Evolutionary conservation across 2,888 invertebrate species (phyloP).

Genomic region (Odontocolon sp.): DNA sequence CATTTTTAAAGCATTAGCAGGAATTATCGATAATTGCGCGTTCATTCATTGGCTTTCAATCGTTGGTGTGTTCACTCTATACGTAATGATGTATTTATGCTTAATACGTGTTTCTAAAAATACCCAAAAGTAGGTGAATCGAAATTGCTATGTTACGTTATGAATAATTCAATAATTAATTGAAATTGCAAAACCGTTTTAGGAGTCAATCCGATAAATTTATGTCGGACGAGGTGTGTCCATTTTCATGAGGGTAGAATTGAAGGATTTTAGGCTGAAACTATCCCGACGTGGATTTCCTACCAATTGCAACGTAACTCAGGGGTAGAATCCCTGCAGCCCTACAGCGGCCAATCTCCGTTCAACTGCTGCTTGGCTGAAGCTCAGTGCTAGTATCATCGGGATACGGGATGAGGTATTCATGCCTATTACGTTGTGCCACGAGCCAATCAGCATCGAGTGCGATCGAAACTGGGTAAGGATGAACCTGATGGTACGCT

Average conservation of each 20-base stretch:
- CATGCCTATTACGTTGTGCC: slow-evolving; percentile 31
- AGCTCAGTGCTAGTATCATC: not conserved
- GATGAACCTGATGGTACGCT: slow-evolving; percentile 29
- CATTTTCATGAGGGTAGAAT: not conserved
- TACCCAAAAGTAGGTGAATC: no score
- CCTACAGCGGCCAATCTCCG: slow-evolving; percentile 24
- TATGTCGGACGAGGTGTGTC: not conserved
- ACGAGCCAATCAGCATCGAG: slow-evolving; percentile 67
- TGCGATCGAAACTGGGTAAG: slow-evolving; percentile 57
- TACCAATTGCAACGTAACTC: slow-evolving; percentile 25
- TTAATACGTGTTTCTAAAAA: no score
- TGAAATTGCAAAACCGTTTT: not conserved
- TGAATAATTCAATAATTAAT: not conserved
- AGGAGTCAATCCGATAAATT: not conserved
- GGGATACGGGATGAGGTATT: slow-evolving; percentile 23
- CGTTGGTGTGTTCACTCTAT: no score
- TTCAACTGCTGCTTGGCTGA: not conserved
- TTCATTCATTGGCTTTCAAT: no score
- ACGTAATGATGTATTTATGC: no score
- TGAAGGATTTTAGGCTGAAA: not conserved
- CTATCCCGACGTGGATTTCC: slow-evolving; percentile 11
- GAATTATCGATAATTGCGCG: no score
- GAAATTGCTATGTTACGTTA: no score
- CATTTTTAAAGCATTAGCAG: no score
- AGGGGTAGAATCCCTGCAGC: not conserved